Evolutionary conservation across 2,113 vertebrate species (phyloP).

Genomic region (Ibidorhyncha struthersii): DNA sequence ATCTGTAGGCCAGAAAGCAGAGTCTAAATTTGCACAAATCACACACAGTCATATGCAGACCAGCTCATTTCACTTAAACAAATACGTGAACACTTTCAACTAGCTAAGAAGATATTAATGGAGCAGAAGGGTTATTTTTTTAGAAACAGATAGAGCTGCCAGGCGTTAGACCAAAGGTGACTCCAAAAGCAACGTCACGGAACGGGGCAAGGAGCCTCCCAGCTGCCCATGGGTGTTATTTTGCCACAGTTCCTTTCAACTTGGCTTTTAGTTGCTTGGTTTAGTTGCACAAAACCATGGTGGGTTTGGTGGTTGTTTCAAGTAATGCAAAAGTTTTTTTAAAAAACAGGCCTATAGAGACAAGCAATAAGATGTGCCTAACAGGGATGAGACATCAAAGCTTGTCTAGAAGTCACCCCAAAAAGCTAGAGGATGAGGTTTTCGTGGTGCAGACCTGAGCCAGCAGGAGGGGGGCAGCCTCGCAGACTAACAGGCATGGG

Average conservation of each 20-base stretch:
- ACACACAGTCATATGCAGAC: background rate
- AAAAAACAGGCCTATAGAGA: background rate
- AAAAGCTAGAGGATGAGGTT: background rate
- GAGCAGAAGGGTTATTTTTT: background rate
- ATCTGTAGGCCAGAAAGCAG: background rate
- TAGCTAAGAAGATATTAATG: background rate
- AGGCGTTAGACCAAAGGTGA: background rate
- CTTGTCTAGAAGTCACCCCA: background rate
- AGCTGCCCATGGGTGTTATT: background rate
- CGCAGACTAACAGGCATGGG: rapidly evolving
- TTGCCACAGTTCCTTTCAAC: background rate
- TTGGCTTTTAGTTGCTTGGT: background rate
- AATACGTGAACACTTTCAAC: background rate
- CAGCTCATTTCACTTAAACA: slow-evolving; percentile 22
- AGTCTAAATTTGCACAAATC: background rate
- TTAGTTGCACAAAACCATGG: background rate
- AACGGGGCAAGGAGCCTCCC: background rate
- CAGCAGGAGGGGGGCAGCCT: rapidly evolving
- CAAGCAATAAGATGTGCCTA: background rate
- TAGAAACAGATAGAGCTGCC: background rate
- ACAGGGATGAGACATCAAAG: background rate
- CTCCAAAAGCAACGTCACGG: background rate
- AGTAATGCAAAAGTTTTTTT: background rate
- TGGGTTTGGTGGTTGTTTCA: background rate
- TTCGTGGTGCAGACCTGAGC: background rate